These are phyloP conservation scores for Embiotoca jacksoni DNA, from an alignment of 2,113 vertebrate genomes.

Conservation along the genomic window DNA sequence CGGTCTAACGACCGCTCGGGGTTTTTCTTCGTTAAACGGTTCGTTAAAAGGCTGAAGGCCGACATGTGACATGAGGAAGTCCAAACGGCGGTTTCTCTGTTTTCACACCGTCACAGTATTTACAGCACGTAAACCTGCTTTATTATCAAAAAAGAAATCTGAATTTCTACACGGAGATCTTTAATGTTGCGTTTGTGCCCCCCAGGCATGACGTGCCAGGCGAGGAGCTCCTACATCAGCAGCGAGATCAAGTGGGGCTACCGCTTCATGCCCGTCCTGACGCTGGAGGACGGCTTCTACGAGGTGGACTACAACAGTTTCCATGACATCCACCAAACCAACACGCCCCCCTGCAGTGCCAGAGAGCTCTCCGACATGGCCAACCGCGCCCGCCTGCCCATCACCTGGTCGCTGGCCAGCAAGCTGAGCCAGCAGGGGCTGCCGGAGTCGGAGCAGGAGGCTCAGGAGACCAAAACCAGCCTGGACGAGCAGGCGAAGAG, in stretches of 20 bases:
- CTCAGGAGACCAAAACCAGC: conserved; percentile 79
- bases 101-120: too few relatives aligned
- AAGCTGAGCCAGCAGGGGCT: conserved; percentile 93
- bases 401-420: conserved; percentile 95
- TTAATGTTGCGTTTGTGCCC: background rate
- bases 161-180: too few relatives aligned
- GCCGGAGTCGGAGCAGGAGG: conserved; percentile 86
- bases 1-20: too few relatives aligned
- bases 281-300: conserved; percentile 97
- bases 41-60: too few relatives aligned
- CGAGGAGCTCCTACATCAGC: conserved; percentile 94
- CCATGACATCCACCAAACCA: conserved; percentile 96
- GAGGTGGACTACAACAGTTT: conserved; percentile 99
- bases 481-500: conserved; percentile 80
- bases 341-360: conserved; percentile 94
- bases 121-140: too few relatives aligned
- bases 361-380: conserved; percentile 92
- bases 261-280: conserved; percentile 96
- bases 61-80: too few relatives aligned
- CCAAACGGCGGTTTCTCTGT: too few relatives aligned
- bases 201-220: conserved; percentile 98
- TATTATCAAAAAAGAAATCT: too few relatives aligned
- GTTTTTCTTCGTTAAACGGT: too few relatives aligned
- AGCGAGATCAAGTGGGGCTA: conserved; percentile 98
- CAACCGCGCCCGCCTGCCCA: conserved; percentile 88